Conservation (phyloP, 2,797 vertebrate genomes). For the Ciconia nigra region DNA sequence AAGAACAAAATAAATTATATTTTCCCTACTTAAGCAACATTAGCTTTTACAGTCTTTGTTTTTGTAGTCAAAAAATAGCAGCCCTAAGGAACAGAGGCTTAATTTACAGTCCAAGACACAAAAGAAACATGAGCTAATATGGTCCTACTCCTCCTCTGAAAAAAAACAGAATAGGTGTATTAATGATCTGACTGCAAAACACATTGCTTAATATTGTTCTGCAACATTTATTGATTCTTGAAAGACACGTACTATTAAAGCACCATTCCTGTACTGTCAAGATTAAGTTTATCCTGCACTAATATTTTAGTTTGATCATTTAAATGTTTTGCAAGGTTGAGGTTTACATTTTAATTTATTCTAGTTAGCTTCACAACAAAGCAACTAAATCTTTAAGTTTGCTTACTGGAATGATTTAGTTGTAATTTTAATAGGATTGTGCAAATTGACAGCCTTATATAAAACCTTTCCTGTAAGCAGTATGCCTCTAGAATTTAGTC, state of each 20-base stretch:
- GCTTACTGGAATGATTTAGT: slow-evolving; percentile 19
- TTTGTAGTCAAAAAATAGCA: not conserved
- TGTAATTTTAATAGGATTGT: slow-evolving; percentile 59
- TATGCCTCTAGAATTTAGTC: not conserved
- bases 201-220: slow-evolving; percentile 30
- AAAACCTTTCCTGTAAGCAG: slow-evolving; percentile 36
- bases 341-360: slow-evolving; percentile 59
- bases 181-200: not conserved
- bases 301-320: slow-evolving; percentile 41
- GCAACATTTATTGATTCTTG: slow-evolving; percentile 48
- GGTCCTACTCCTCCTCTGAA: not conserved
- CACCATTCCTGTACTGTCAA: not conserved
- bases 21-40: not conserved
- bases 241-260: slow-evolving; percentile 3
- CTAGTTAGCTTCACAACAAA: slow-evolving; percentile 1
- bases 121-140: not conserved
- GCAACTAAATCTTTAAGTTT: slow-evolving; percentile 49
- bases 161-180: slow-evolving; percentile 16
- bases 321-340: slow-evolving; percentile 41
- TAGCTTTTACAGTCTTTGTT: not conserved
- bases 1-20: not conserved
- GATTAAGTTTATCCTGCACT: slow-evolving; percentile 41
- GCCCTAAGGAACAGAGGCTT: not conserved
- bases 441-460: slow-evolving; percentile 50
- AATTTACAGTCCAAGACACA: slow-evolving; percentile 32